These are phyloP conservation scores for Nerophis ophidion DNA, from an alignment of 2,113 vertebrate species.

Conservation along the genomic window DNA sequence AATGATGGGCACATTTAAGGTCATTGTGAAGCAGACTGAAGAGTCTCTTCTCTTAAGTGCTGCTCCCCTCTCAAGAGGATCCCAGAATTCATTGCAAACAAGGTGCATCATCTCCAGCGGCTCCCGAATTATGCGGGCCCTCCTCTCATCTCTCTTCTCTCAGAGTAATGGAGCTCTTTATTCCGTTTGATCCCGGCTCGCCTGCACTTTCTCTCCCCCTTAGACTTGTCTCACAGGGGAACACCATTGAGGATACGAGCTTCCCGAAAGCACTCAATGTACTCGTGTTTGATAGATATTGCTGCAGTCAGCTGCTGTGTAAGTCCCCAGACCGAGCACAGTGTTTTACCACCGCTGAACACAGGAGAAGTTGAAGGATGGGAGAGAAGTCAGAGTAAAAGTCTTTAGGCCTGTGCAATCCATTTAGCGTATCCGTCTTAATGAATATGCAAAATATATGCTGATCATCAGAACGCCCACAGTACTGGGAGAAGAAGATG, in stretches of 20 bases:
- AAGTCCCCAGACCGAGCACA: constrained; percentile 5
- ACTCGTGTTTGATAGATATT: constrained; percentile 23
- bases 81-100: constrained; percentile 16
- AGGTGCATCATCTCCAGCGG: constrained; percentile 18
- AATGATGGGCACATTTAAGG: constrained; percentile 28
- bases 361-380: constrained; percentile 2
- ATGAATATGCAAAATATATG: no score
- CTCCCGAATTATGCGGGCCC: constrained; percentile 12
- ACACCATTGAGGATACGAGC: constrained; percentile 7
- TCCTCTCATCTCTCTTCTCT: constrained; percentile 12
- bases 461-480: no score
- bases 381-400: constrained; percentile 5
- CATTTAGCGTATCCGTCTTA: no score
- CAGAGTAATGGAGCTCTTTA: constrained; percentile 20
- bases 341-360: background rate
- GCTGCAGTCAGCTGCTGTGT: constrained; percentile 32
- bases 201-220: constrained; percentile 6
- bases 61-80: constrained; percentile 17
- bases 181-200: constrained; percentile 30
- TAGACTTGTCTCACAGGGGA: constrained; percentile 23
- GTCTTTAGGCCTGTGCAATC: background rate
- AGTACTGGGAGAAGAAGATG: no score
- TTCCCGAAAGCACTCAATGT: constrained; percentile 13
- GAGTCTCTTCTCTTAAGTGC: constrained; percentile 22
- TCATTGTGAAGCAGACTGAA: constrained; percentile 9